These are phyloP conservation scores for Tangara arthus DNA, from an alignment of 2,797 vertebrate genomes.

Conservation along the genomic window DNA sequence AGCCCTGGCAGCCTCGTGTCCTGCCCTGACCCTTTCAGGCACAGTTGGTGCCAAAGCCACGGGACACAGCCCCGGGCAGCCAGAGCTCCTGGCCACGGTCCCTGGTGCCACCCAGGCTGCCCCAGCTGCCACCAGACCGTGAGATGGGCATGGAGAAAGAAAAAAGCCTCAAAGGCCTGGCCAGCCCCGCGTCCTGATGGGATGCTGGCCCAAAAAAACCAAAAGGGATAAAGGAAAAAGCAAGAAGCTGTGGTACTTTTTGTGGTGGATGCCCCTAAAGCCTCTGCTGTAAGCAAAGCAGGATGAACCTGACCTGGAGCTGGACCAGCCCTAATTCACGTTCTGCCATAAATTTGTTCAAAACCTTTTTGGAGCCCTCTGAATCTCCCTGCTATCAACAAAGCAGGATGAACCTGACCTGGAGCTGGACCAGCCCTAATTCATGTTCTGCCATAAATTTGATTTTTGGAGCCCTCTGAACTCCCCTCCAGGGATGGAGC, in stretches of 20 bases:
- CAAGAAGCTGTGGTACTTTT: background rate
- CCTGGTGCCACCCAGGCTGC: background rate
- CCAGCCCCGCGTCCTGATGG: fast-evolving
- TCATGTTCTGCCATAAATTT: background rate
- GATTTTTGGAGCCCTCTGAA: background rate
- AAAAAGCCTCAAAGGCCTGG: background rate
- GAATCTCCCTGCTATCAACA: background rate
- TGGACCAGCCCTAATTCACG: background rate
- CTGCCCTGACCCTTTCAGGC: background rate
- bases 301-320: background rate
- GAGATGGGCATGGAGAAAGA: background rate
- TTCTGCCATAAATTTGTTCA: background rate
- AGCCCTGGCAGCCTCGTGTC: background rate
- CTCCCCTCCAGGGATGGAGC: background rate
- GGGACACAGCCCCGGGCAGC: background rate
- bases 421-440: background rate
- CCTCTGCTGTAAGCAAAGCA: background rate
- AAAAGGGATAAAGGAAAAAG: background rate
- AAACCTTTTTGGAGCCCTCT: background rate
- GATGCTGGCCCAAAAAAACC: background rate
- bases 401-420: background rate
- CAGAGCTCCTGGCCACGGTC: background rate
- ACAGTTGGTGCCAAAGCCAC: background rate
- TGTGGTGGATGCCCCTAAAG: background rate
- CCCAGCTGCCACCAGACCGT: background rate